Conservation (phyloP, 1,140 invertebrate genomes). For the Palaemon carinicauda region DNA sequence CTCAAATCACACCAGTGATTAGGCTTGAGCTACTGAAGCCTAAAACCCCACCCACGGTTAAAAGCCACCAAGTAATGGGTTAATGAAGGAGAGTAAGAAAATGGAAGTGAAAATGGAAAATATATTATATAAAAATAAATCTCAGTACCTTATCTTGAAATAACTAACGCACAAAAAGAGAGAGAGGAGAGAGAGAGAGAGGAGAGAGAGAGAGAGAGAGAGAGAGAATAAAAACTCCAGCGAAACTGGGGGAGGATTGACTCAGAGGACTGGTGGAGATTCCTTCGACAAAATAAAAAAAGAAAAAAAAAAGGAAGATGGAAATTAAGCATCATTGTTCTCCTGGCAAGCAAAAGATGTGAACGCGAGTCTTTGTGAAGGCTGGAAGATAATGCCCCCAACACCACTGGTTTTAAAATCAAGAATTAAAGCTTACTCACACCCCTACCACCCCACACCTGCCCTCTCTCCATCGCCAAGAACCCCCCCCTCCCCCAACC, state of each 20-base stretch:
- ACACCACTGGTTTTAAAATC: neutral
- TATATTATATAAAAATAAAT: neutral
- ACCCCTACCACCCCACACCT: neutral
- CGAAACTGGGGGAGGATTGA: neutral
- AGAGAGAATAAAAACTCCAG: neutral
- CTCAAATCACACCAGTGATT: too few relatives aligned
- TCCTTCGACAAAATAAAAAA: neutral
- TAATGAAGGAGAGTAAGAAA: neutral
- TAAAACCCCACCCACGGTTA: neutral
- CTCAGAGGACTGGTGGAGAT: neutral
- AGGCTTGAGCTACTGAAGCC: too few relatives aligned
- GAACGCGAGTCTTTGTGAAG: neutral
- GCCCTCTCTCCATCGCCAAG: too few relatives aligned
- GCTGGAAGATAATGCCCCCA: neutral
- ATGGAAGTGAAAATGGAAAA: neutral
- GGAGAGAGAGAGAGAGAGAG: neutral
- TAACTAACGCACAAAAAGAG: neutral
- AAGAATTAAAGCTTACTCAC: neutral
- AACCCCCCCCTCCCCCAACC: too few relatives aligned
- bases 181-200: neutral
- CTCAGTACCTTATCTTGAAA: neutral
- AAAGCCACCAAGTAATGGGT: neutral
- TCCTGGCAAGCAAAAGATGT: neutral
- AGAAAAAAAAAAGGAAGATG: neutral
- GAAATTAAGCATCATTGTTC: constrained; percentile 27